Evolutionary conservation across 2,888 invertebrate species (phyloP).

Genomic region (Osmoderma eremita): DNA sequence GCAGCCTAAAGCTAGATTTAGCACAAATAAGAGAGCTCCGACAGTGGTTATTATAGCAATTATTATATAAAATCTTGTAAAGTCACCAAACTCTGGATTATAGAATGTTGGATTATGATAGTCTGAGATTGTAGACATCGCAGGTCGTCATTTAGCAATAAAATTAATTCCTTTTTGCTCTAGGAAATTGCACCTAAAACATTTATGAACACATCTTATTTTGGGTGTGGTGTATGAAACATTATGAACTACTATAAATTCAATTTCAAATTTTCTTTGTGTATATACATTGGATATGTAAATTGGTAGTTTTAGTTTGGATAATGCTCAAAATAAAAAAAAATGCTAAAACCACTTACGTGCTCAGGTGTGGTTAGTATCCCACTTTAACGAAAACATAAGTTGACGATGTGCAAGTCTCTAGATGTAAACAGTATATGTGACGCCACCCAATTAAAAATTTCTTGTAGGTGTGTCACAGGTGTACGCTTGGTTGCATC

Average conservation of each 20-base stretch:
- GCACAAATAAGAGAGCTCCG: slow-evolving; percentile 73
- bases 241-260: slow-evolving; percentile 21
- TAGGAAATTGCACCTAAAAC: slow-evolving; percentile 27
- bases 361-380: slow-evolving; percentile 25
- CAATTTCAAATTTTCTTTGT: slow-evolving; percentile 5
- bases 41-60: slow-evolving; percentile 82
- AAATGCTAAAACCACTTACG: slow-evolving; percentile 29
- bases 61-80: slow-evolving; percentile 85
- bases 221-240: slow-evolving; percentile 10
- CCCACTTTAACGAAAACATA: slow-evolving; percentile 13
- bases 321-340: background rate
- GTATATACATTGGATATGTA: background rate
- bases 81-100: slow-evolving; percentile 72
- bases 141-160: slow-evolving; percentile 45
- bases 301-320: background rate
- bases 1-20: slow-evolving; percentile 84
- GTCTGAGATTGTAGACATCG: slow-evolving; percentile 67
- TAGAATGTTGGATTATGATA: slow-evolving; percentile 29
- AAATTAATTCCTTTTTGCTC: background rate
- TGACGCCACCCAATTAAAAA: slow-evolving; percentile 39
- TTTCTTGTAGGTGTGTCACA: slow-evolving; percentile 31
- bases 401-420: too few relatives aligned
- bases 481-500: slow-evolving; percentile 37
- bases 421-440: slow-evolving; percentile 36
- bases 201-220: background rate